Evolutionary conservation across 2,113 vertebrate species (phyloP).

Genomic region (Platanista minor): DNA sequence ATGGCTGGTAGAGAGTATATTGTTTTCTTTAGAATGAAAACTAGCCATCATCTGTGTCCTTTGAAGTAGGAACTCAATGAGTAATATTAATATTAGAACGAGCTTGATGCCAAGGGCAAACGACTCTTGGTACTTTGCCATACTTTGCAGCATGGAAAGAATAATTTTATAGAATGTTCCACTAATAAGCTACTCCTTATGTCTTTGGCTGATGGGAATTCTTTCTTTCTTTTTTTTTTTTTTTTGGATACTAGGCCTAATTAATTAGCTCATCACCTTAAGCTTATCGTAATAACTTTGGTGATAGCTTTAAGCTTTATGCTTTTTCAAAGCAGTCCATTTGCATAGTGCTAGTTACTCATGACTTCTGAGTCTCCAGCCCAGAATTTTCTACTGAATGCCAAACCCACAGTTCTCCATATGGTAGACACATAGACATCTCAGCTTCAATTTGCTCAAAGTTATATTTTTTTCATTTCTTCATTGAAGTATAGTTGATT

Average conservation of each 20-base stretch:
- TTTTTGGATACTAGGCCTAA: constrained; percentile 17
- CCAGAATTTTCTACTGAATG: neutral
- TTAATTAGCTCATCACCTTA: constrained; percentile 56
- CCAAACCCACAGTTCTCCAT: neutral
- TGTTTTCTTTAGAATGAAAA: constrained; percentile 50
- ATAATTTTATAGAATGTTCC: constrained; percentile 40
- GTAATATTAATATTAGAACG: constrained; percentile 45
- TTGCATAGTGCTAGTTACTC: constrained; percentile 17
- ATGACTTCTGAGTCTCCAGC: neutral
- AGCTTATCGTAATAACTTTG: constrained; percentile 36
- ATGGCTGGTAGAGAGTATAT: neutral
- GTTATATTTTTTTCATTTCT: neutral
- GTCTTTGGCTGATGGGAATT: constrained; percentile 37
- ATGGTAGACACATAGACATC: neutral
- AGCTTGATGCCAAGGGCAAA: constrained; percentile 28
- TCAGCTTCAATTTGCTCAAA: neutral
- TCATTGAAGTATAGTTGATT: neutral
- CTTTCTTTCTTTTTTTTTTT: neutral
- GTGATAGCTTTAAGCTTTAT: constrained; percentile 20
- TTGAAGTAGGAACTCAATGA: constrained; percentile 22
- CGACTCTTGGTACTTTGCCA: neutral
- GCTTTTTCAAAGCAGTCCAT: neutral
- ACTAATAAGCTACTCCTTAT: constrained; percentile 25
- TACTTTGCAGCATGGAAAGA: neutral
- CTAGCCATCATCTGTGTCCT: neutral